Evolutionary conservation across 2,797 vertebrate genomes (phyloP), one percentile per base, ranked within the genome.

Genomic region (Leptoclinus maculatus): DNA sequence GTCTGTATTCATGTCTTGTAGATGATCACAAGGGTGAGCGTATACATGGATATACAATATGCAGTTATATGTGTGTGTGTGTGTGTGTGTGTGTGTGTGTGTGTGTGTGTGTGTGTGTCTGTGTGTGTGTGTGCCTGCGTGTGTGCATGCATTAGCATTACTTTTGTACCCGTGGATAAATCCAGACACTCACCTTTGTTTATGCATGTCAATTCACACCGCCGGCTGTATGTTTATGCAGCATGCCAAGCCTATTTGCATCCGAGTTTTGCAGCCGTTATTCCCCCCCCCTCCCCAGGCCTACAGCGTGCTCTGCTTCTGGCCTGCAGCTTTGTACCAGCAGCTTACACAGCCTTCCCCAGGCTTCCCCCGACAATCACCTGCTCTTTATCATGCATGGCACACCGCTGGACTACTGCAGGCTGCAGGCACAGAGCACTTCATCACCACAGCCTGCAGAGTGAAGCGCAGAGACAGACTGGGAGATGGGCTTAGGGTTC

Each of bases 301-400:
- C 80, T 85, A 76, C 85, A 88, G 80, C 74, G 3, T 66, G 51
- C 11, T 14, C n/a, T 79, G 86, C 86, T 83, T 82, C 76, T 84
- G 85, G 88, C 87, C 87, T 84, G 86, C 75, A 91, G 91, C 83
- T 81, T 87, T 90, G 84, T 87, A 70, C 77, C 85, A 68, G 83
- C 88, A 89, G 91, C 87, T 79, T 79, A 79, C 82, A 69, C 82
- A 84, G 79, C 76, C 72, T 79, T 89, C 80, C 76, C 71, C 81
- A 74, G 80, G 83, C 85, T 84, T 81, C 83, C 83, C 83, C 76
- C 56, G n/a, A 77, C 87, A 73, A 71, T 80, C 70, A 54, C 80
- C 78, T n/a, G 59, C 91, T 91, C 70, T 92, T 94, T 92, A 91
- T 93, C 88, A 94, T 93, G 91, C 92, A 91, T 14, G 75, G 79